Percentiles rank a stretch among this genome's conserved stretches.
These are phyloP conservation scores for Arge pagana DNA, from an alignment of 2,888 invertebrate genomes.

Conservation along the genomic window DNA sequence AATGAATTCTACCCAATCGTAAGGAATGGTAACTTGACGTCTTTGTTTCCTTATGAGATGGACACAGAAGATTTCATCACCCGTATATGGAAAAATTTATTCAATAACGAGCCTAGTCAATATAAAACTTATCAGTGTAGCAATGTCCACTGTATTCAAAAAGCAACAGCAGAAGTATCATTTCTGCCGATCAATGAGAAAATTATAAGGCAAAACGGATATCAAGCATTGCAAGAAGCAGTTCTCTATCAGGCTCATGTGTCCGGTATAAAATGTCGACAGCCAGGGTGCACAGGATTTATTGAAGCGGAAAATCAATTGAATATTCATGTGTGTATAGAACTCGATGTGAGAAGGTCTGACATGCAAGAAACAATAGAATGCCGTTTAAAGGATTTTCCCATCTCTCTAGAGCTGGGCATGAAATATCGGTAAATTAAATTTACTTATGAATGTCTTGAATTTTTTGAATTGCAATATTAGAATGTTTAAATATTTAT, in stretches of 20 bases:
- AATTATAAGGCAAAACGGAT: constrained; percentile 6
- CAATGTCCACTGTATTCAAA: constrained; percentile 13
- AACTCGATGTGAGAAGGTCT: constrained; percentile 8
- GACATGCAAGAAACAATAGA: constrained; percentile 8
- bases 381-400: constrained; percentile 9
- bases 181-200: constrained; percentile 10
- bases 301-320: constrained; percentile 1
- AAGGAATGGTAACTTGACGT: neutral
- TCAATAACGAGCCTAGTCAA: constrained; percentile 3
- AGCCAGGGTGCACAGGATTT: constrained; percentile 5
- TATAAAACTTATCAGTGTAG: constrained; percentile 2
- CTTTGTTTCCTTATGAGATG: constrained; percentile 7
- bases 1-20: constrained; percentile 8
- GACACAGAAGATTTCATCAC: constrained; percentile 11
- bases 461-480: constrained; percentile 6
- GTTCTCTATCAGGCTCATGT: constrained; percentile 8
- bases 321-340: constrained; percentile 8
- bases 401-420: constrained; percentile 1
- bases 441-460: neutral
- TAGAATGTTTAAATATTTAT: neutral
- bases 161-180: constrained; percentile 5
- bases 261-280: constrained; percentile 8
- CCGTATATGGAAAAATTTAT: constrained; percentile 7
- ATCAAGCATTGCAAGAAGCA: constrained; percentile 10
- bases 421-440: constrained; percentile 6